phyloP scores from a whole-genome alignment of 2,888 invertebrate species.

The Andrena flavipes region DNA sequence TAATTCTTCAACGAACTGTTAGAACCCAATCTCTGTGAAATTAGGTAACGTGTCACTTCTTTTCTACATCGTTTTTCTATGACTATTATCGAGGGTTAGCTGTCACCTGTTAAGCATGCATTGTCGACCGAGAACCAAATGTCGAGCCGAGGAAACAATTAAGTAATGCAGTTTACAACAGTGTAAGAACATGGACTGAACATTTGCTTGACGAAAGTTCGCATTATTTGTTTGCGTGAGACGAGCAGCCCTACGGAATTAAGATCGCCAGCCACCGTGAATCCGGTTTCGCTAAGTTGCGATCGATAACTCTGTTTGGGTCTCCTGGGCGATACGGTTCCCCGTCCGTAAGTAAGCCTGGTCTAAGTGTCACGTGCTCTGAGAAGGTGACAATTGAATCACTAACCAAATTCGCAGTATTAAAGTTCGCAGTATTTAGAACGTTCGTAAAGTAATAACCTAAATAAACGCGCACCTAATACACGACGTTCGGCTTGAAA shows the following conservation, averaged over 20 bases:
- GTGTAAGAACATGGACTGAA: constrained; percentile 4
- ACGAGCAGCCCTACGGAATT: constrained; percentile 10
- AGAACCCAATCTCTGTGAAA: neutral
- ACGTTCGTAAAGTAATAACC: neutral
- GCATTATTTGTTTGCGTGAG: neutral
- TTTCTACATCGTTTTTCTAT: neutral
- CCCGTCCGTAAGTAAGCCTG: neutral
- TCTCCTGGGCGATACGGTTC: neutral
- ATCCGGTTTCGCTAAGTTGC: constrained; percentile 44
- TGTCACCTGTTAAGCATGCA: neutral
- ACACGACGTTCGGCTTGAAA: neutral
- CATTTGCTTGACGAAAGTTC: neutral
- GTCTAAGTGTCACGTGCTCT: neutral
- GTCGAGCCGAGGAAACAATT: neutral
- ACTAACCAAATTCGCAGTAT: constrained; percentile 23
- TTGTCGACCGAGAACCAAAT: neutral
- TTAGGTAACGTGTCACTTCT: constrained; percentile 9
- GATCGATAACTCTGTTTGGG: constrained; percentile 55
- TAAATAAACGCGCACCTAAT: neutral
- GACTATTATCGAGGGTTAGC: neutral
- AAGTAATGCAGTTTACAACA: neutral
- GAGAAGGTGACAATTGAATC: constrained; percentile 3
- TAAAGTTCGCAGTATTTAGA: neutral
- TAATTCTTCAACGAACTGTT: neutral
- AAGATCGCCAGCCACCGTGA: constrained; percentile 52